A percentile compares a stretch with the other conserved stretches of the same genome.
These are phyloP conservation scores for Phyllopteryx taeniolatus DNA, from an alignment of 2,113 vertebrate species.

Conservation along the genomic window DNA sequence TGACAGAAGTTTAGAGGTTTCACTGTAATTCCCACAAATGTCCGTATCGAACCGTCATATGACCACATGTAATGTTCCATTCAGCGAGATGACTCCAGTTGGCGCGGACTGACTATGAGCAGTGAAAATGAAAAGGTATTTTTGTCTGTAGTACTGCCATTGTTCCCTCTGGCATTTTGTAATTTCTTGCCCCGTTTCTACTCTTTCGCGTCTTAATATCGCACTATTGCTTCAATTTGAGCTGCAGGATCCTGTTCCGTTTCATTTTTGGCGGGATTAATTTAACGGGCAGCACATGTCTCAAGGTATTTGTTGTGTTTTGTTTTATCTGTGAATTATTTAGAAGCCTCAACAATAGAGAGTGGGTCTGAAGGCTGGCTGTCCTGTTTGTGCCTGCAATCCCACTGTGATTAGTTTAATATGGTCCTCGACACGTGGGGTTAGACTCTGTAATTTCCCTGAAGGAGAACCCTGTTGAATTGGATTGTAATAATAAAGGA, in stretches of 20 bases:
- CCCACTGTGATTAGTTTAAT: constrained; percentile 71
- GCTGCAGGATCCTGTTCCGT: constrained; percentile 74
- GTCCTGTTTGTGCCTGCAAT: constrained; percentile 59
- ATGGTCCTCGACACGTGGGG: constrained; percentile 64
- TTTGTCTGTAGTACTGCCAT: constrained; percentile 49
- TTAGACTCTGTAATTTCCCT: constrained; percentile 74
- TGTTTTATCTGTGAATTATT: constrained; percentile 82
- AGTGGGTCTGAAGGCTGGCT: constrained; percentile 44
- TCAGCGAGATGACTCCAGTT: not conserved
- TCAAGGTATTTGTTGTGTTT: constrained; percentile 78
- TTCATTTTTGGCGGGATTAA: constrained; percentile 81
- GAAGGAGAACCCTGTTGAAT: constrained; percentile 69
- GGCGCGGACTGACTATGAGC: not conserved
- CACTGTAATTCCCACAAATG: no score
- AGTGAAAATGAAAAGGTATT: constrained; percentile 2
- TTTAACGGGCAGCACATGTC: constrained; percentile 65
- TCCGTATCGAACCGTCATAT: not conserved
- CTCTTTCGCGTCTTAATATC: constrained; percentile 78
- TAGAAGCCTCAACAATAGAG: constrained; percentile 63
- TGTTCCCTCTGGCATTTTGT: constrained; percentile 70
- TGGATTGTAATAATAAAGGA: constrained; percentile 71
- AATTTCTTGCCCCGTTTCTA: constrained; percentile 75
- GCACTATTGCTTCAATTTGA: constrained; percentile 76
- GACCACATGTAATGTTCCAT: not conserved
- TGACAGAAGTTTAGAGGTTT: no score